These are phyloP conservation scores for Saccopteryx leptura DNA, from an alignment of 2,113 vertebrate genomes.

Conservation along the genomic window DNA sequence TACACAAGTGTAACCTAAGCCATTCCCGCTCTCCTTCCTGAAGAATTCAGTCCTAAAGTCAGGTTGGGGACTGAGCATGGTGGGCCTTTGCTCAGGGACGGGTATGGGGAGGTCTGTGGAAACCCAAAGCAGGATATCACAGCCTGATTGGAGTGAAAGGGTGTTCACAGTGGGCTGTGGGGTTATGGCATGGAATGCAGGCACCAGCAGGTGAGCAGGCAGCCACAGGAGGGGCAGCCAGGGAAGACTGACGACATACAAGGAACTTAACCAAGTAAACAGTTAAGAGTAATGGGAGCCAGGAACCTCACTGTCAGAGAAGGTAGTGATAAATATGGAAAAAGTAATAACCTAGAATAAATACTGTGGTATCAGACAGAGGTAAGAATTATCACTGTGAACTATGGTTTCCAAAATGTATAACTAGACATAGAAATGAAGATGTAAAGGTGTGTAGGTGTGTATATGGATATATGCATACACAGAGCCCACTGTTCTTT, in stretches of 20 bases:
- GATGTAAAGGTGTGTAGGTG: not conserved
- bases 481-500: not conserved
- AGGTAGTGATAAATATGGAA: not conserved
- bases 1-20: not conserved
- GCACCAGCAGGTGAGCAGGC: not conserved
- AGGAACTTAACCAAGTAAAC: not conserved
- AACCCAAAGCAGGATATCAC: not conserved
- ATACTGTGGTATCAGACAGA: not conserved
- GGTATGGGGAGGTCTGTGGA: not conserved
- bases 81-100: not conserved
- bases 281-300: not conserved
- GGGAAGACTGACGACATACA: not conserved
- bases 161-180: no score
- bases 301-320: constrained; percentile 25
- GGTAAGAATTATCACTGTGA: not conserved
- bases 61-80: not conserved
- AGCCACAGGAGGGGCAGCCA: not conserved
- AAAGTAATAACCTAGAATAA: constrained; percentile 27
- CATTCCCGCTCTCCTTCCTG: not conserved
- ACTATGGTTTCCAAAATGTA: not conserved
- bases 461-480: not conserved
- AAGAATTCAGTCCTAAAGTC: constrained; percentile 18
- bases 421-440: not conserved
- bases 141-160: not conserved
- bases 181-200: not conserved